Base-by-base conservation (phyloP, 2,888 invertebrate genomes). In the Drosophila merina region DNA sequence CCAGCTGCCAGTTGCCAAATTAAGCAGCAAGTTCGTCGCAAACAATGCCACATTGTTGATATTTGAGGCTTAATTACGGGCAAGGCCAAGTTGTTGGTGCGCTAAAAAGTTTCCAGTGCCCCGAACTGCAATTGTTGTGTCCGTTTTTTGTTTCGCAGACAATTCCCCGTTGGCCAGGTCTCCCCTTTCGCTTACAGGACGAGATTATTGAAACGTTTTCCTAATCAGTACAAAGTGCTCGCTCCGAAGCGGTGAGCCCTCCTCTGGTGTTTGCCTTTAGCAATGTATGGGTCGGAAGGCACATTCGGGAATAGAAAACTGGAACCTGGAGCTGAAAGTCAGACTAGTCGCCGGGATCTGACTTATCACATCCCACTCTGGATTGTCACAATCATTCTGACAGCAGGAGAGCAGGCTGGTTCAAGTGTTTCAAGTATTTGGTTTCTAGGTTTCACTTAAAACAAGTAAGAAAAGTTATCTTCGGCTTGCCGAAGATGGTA, bases 151-250 rank as follows among this genome's bases (percentile, higher is more conserved):
- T 74, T 40, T 25, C 48, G 36, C 57, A 58, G 77, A 79, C 64
- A 64, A 48, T 54, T 40, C 52, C 42, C 31, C 9, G 20, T 36
- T 42, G 52, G 26, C 54, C 42, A 25, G 20, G n/a, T 36, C 50
- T 50, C 10, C 51, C 42, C 59, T 26, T 31, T 26, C 12, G 1
- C 40, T 20, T 3, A 10, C 33, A 7, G 28, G 50, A 44, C 44
- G 47, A 40, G 77, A 80, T 75, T 81, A 80, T 81, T 83, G 80
- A 78, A 78, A 77, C 66, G 57, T 57, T 79, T 81, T 82, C 83
- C 84, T 83, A 83, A 83, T 83, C 82, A 84, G 75, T 68, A 76
- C 68, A 83, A 74, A 83, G 82, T 82, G 82, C 76, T 77, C 42
- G 66, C 38, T 50, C 55, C 50, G 54, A 28, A 57, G 44, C 45